These are phyloP conservation scores for Philereme vetulata DNA, from an alignment of 2,888 invertebrate genomes.

Conservation along the genomic window DNA sequence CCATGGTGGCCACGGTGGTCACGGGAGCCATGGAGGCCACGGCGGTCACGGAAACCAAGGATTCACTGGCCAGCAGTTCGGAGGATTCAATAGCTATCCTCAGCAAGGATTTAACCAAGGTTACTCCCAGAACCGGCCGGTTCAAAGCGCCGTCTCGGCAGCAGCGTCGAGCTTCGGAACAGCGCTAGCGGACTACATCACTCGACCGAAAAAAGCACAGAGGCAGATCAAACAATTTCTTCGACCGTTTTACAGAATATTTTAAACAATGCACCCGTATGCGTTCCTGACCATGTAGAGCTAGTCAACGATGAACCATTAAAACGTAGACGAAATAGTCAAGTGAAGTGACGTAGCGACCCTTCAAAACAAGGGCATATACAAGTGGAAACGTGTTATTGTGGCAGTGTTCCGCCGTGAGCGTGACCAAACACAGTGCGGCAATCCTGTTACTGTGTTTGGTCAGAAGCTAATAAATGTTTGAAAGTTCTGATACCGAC, in stretches of 20 bases:
- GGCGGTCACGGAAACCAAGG: constrained; percentile 35
- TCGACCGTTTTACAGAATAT: constrained; percentile 66
- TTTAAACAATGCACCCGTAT: constrained; percentile 42
- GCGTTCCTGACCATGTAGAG: background rate
- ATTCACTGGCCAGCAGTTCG: constrained; percentile 25
- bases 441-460: too few species aligned
- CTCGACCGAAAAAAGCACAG: constrained; percentile 65
- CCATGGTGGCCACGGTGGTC: constrained; percentile 38
- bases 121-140: constrained; percentile 49
- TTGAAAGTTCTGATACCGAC: too few species aligned
- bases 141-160: constrained; percentile 64
- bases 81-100: constrained; percentile 33
- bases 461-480: too few species aligned
- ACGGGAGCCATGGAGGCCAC: constrained; percentile 34
- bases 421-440: too few species aligned
- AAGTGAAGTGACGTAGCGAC: constrained; percentile 12
- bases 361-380: too few species aligned
- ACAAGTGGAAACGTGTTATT: too few species aligned
- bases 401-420: too few species aligned
- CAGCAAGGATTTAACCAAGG: constrained; percentile 32
- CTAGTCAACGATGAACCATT: background rate
- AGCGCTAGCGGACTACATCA: constrained; percentile 74
- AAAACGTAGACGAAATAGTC: constrained; percentile 1
- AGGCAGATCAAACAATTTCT: constrained; percentile 67
- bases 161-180: constrained; percentile 81